Conservation (phyloP, 37 sponge, comb jelly and placozoan genomes). For the Amphimedon queenslandica region DNA sequence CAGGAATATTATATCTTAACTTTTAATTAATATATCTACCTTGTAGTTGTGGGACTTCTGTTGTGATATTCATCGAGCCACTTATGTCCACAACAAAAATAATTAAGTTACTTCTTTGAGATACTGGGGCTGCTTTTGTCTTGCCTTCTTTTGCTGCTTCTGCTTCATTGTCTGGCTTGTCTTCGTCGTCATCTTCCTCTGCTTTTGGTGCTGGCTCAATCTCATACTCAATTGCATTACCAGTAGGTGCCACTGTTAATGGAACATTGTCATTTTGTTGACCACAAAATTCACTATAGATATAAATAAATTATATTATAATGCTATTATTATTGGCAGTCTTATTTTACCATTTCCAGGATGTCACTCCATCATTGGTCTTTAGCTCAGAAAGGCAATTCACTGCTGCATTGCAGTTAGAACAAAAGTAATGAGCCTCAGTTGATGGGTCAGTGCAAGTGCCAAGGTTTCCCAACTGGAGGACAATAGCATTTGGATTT, state of each 20-base stretch:
- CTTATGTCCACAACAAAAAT: conserved; percentile 88
- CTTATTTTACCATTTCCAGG: conserved; percentile 75
- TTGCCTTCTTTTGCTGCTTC: neutral
- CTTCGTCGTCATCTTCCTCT: conserved; percentile 30
- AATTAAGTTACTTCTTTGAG: conserved; percentile 46
- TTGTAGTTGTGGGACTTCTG: conserved; percentile 78
- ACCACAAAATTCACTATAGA: conserved; percentile 86
- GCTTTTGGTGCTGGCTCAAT: conserved; percentile 63
- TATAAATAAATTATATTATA: neutral
- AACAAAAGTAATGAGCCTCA: conserved; percentile 51
- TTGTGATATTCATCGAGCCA: conserved; percentile 81
- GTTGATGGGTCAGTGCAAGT: conserved; percentile 21
- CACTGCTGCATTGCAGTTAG: conserved; percentile 57
- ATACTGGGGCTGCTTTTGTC: neutral
- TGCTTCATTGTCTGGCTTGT: conserved; percentile 15
- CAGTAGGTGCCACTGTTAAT: conserved; percentile 26
- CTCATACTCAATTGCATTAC: conserved; percentile 53
- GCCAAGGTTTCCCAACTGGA: conserved; percentile 67
- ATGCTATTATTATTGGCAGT: neutral
- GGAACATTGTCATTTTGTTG: conserved; percentile 58
- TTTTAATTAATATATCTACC: conserved; percentile 20
- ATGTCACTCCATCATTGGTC: conserved; percentile 12
- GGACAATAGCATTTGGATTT: conserved; percentile 67
- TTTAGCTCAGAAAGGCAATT: conserved; percentile 65
- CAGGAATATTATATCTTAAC: neutral